phyloP scores from a whole-genome alignment of 2,888 invertebrate genomes.

The Scaptomyza caliginosa region DNA sequence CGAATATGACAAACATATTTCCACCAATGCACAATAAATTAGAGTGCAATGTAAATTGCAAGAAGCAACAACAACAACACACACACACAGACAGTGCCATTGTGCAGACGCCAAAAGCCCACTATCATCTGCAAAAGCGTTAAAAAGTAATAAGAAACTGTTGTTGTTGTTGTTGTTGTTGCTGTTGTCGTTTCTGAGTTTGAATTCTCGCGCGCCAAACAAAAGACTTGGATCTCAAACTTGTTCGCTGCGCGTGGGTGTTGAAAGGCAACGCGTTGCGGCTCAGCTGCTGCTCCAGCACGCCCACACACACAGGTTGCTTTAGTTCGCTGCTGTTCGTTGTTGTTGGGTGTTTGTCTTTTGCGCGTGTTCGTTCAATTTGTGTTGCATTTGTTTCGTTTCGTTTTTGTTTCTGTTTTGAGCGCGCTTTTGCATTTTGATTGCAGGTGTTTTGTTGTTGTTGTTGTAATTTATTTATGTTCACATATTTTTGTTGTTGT shows the following conservation, averaged over 20 bases:
- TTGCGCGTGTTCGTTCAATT: conserved; percentile 53
- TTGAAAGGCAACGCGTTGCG: conserved; percentile 70
- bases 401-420: conserved; percentile 29
- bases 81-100: conserved; percentile 23
- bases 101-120: conserved; percentile 24
- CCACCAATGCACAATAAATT: conserved; percentile 61
- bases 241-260: conserved; percentile 68
- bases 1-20: conserved; percentile 28
- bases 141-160: conserved; percentile 47
- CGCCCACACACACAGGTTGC: conserved; percentile 50
- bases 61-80: conserved; percentile 17
- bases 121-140: conserved; percentile 56
- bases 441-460: conserved; percentile 54
- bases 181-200: conserved; percentile 28
- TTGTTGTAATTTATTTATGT: conserved; percentile 17
- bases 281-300: conserved; percentile 35
- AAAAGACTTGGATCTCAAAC: conserved; percentile 80
- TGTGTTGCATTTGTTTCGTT: conserved; percentile 35
- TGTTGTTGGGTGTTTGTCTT: conserved; percentile 36
- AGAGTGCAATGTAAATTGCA: conserved; percentile 71
- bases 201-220: conserved; percentile 64
- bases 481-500: conserved; percentile 28
- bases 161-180: conserved; percentile 11
- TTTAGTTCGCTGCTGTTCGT: conserved; percentile 35
- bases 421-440: conserved; percentile 52